Conservation (phyloP, 1,140 invertebrate species). For the Aphis gossypii region DNA sequence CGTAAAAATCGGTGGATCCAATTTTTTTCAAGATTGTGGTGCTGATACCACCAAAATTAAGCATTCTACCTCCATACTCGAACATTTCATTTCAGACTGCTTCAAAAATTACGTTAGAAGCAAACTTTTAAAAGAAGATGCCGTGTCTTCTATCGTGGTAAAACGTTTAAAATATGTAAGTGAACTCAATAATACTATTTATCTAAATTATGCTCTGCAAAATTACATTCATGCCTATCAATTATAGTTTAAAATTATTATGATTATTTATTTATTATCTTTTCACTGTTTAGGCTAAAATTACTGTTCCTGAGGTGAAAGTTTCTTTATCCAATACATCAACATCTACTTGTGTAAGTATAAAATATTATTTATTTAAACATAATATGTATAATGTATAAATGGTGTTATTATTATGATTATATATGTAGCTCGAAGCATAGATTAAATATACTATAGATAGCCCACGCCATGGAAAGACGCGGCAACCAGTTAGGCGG, state of each 20-base stretch:
- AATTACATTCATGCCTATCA: not conserved
- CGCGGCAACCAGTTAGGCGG: not conserved
- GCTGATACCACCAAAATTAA: not conserved
- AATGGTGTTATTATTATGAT: no score
- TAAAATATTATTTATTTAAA: no score
- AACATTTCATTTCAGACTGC: not conserved
- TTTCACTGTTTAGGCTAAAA: no score
- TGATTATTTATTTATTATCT: no score
- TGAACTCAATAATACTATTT: not conserved
- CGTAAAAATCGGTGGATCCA: not conserved
- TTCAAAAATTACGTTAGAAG: not conserved
- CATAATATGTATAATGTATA: no score
- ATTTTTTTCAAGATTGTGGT: not conserved
- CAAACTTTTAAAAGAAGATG: not conserved
- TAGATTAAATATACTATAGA: no score
- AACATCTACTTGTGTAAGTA: no score
- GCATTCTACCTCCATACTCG: not conserved
- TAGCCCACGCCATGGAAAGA: not conserved
- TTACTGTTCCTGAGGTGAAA: no score
- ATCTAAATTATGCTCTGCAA: not conserved
- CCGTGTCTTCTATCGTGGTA: not conserved
- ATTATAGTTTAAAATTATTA: not conserved
- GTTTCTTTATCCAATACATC: no score
- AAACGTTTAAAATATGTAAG: constrained; percentile 10
- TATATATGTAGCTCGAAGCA: no score